A percentile compares a stretch with the other conserved stretches of the same genome.
These are phyloP conservation scores for Himalopsyche japonica DNA, from an alignment of 2,888 invertebrate species.

Conservation along the genomic window DNA sequence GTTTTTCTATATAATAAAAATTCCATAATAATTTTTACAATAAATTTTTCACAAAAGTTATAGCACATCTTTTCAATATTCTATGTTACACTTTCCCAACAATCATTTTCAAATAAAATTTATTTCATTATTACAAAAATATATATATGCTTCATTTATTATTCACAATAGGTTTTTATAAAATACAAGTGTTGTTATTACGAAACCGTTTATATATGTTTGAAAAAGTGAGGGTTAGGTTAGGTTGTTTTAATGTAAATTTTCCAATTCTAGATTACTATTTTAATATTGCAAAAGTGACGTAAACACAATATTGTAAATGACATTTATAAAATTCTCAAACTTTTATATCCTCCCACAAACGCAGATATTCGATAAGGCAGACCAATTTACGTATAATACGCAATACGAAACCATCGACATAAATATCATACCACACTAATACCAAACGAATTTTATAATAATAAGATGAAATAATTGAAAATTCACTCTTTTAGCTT, in stretches of 20 bases:
- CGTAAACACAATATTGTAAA: not conserved
- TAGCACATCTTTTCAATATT: not conserved
- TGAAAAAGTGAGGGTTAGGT: not conserved
- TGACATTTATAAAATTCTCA: not conserved
- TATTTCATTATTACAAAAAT: not conserved
- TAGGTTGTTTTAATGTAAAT: no score
- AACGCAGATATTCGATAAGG: not conserved
- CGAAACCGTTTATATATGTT: not conserved
- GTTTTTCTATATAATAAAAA: not conserved
- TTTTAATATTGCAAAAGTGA: no score
- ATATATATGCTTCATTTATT: not conserved
- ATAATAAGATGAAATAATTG: no score
- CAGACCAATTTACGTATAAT: not conserved
- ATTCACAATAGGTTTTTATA: slow-evolving; percentile 5
- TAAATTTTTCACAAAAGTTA: not conserved
- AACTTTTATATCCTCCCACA: not conserved
- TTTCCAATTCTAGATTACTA: no score
- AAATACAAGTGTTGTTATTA: not conserved
- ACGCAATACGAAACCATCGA: not conserved
- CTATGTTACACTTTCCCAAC: not conserved
- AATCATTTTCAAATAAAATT: not conserved
- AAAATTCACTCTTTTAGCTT: no score
- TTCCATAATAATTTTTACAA: not conserved
- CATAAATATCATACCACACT: not conserved
- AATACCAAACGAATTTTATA: not conserved